Percentiles rank a stretch among this genome's conserved stretches.
These are phyloP conservation scores for Habropoda laboriosa DNA, from an alignment of 1,140 invertebrate genomes.

Conservation along the genomic window DNA sequence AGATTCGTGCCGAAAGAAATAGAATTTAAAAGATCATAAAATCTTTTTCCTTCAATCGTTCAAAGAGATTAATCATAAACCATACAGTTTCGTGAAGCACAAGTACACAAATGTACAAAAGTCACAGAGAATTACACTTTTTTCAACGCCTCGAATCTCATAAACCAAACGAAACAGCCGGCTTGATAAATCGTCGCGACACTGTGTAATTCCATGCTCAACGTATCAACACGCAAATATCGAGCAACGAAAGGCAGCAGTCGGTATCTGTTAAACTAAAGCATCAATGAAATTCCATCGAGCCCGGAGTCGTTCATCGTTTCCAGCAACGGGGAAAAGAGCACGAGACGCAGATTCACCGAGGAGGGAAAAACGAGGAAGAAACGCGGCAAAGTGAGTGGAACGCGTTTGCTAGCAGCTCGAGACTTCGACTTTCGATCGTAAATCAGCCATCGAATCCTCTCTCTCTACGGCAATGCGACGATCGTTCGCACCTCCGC, in stretches of 20 bases:
- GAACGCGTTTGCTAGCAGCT: not conserved
- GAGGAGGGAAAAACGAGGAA: not conserved
- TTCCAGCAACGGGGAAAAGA: not conserved
- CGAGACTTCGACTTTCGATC: not conserved
- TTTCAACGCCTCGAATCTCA: too few species aligned
- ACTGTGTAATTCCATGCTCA: not conserved
- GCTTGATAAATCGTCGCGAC: too few species aligned
- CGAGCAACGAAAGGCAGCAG: not conserved
- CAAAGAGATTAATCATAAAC: too few species aligned
- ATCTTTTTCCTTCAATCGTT: too few species aligned
- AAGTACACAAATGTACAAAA: too few species aligned
- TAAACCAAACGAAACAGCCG: too few species aligned
- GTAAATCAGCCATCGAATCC: slow-evolving; percentile 10
- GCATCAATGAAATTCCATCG: not conserved
- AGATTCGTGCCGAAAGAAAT: too few species aligned
- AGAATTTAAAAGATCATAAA: too few species aligned
- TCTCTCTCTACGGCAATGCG: not conserved
- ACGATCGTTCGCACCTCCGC: not conserved
- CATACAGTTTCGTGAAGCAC: too few species aligned
- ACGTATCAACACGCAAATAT: not conserved
- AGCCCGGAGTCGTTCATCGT: not conserved
- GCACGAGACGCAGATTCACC: too few species aligned
- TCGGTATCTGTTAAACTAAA: not conserved
- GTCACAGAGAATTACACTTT: too few species aligned
- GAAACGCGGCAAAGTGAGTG: not conserved